Percentiles rank a stretch among this genome's conserved stretches.
Conservation (phyloP, 2,113 vertebrate species). For the Odocoileus hemionus region DNA sequence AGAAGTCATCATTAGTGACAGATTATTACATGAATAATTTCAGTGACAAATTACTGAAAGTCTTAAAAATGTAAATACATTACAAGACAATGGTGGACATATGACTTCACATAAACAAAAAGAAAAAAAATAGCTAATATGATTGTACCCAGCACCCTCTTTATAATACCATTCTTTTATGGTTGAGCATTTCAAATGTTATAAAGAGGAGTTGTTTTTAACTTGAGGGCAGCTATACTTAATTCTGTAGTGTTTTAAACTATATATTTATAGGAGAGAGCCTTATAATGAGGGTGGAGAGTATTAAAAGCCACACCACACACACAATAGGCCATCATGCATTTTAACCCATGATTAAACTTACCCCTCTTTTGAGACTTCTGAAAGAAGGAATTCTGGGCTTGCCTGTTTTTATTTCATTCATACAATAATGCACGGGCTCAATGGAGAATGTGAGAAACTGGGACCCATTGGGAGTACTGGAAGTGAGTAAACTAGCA, state of each 20-base stretch:
- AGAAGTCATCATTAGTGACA: conserved; percentile 54
- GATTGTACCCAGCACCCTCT: conserved; percentile 84
- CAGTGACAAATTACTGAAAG: conserved; percentile 78
- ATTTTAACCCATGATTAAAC: conserved; percentile 84
- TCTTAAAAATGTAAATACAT: conserved; percentile 77
- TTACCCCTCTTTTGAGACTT: conserved; percentile 96
- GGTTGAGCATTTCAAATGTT: conserved; percentile 58
- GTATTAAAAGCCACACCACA: conserved; percentile 85
- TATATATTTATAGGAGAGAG: conserved; percentile 69
- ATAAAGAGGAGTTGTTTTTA: conserved; percentile 64
- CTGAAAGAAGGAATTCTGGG: conserved; percentile 95
- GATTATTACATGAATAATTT: conserved; percentile 56
- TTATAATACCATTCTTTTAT: conserved; percentile 82
- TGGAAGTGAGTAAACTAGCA: conserved; percentile 84
- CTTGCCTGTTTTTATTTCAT: conserved; percentile 94
- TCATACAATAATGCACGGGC: conserved; percentile 93
- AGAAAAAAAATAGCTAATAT: conserved; percentile 75
- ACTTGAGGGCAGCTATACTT: conserved; percentile 62
- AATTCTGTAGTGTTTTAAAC: conserved; percentile 56
- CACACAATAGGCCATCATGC: conserved; percentile 86
- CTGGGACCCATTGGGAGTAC: conserved; percentile 86
- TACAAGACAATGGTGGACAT: conserved; percentile 79
- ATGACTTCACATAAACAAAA: conserved; percentile 79
- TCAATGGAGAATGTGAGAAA: conserved; percentile 90
- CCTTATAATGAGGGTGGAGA: conserved; percentile 86